Conservation (phyloP, 1,140 invertebrate genomes). For the Medauroidea extradentata region DNA sequence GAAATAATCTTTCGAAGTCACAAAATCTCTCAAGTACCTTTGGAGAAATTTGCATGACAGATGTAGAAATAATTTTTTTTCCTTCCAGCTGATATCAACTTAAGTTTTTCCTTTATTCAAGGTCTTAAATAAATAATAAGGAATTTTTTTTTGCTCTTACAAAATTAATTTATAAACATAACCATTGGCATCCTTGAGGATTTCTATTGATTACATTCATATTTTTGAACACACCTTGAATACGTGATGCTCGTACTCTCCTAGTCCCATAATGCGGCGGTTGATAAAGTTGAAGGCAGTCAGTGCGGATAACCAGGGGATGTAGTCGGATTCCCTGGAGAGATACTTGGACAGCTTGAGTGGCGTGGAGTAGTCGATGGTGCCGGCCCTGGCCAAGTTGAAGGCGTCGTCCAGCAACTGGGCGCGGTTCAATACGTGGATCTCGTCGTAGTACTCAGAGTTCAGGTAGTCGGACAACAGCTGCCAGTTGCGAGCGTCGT, state of each 20-base stretch:
- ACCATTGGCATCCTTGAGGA: no score
- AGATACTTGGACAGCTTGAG: constrained; percentile 72
- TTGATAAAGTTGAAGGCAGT: constrained; percentile 64
- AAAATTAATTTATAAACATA: no score
- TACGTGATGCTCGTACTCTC: constrained; percentile 53
- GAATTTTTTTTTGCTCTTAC: no score
- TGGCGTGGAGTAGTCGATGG: constrained; percentile 60
- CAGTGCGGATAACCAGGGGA: constrained; percentile 75
- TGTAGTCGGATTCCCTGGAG: constrained; percentile 64
- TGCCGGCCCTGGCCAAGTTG: constrained; percentile 68
- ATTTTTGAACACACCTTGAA: background rate
- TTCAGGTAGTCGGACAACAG: constrained; percentile 63
- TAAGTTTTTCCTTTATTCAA: no score
- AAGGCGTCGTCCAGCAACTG: constrained; percentile 86
- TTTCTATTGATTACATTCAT: no score
- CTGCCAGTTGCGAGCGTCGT: constrained; percentile 74
- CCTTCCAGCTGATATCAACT: no score
- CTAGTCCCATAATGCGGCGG: constrained; percentile 65
- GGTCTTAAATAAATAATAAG: no score
- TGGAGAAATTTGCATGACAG: no score
- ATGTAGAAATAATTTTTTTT: no score
- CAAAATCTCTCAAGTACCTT: no score
- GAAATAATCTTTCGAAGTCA: no score
- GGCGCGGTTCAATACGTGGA: constrained; percentile 68
- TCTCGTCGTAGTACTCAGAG: constrained; percentile 47